These are phyloP conservation scores for Cephus nigrinus DNA, from an alignment of 2,888 invertebrate genomes.

Conservation along the genomic window DNA sequence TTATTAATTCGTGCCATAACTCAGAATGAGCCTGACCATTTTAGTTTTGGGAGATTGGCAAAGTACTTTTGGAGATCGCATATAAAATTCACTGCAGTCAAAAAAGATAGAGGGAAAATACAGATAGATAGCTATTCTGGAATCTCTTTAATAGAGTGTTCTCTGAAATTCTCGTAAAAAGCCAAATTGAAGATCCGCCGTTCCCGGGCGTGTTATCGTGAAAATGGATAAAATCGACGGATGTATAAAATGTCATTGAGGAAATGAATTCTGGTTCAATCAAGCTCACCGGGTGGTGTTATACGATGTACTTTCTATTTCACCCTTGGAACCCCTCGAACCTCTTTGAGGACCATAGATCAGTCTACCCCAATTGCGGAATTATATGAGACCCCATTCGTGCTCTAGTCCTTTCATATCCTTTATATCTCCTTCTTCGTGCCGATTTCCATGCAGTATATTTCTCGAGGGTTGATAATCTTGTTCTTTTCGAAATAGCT, in stretches of 20 bases:
- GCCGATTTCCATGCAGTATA: not conserved
- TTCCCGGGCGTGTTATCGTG: conserved; percentile 14
- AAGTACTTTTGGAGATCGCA: not conserved
- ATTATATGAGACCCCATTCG: not conserved
- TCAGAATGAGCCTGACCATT: not conserved
- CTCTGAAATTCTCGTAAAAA: conserved; percentile 51
- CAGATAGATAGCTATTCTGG: not conserved
- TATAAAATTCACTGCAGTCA: not conserved
- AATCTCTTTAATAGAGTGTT: conserved; percentile 38
- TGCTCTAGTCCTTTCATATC: not conserved
- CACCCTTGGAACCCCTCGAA: conserved; percentile 4
- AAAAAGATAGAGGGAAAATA: not conserved
- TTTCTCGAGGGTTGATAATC: not conserved
- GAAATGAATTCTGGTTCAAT: conserved; percentile 41
- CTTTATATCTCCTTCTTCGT: not conserved
- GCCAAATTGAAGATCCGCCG: conserved; percentile 23
- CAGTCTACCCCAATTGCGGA: not conserved
- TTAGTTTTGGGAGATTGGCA: not conserved
- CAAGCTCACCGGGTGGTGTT: conserved; percentile 16
- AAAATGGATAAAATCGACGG: conserved; percentile 2
- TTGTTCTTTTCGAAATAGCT: not conserved
- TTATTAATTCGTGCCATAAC: not conserved
- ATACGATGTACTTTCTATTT: conserved; percentile 8
- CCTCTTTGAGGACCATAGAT: not conserved
- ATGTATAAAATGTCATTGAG: conserved; percentile 15